phyloP scores from a whole-genome alignment of 2,888 invertebrate species.

The Antheraea assamensis region DNA sequence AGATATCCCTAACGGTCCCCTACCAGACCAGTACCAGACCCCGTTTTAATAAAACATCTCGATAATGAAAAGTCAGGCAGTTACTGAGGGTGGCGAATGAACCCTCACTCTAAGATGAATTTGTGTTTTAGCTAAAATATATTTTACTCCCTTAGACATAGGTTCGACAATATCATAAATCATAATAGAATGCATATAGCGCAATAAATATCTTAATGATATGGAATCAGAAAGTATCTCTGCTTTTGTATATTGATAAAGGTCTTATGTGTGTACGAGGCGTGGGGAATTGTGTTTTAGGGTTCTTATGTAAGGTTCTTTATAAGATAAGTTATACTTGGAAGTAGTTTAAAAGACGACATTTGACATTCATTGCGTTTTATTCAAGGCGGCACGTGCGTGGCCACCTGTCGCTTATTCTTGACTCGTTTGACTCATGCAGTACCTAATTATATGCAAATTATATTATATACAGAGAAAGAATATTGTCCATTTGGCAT shows the following conservation, averaged over 20 bases:
- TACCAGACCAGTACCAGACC: conserved; percentile 57
- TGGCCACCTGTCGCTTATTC: conserved; percentile 77
- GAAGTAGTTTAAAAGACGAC: conserved; percentile 50
- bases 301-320: conserved; percentile 45
- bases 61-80: conserved; percentile 83
- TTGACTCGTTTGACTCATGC: conserved; percentile 57
- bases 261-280: conserved; percentile 46
- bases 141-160: conserved; percentile 54
- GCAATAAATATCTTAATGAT: conserved; percentile 81
- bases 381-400: conserved; percentile 76
- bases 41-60: conserved; percentile 82
- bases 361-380: conserved; percentile 81
- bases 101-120: conserved; percentile 54
- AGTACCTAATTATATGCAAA: conserved; percentile 39
- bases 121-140: conserved; percentile 53
- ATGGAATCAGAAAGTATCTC: conserved; percentile 81
- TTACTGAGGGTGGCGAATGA: conserved; percentile 77
- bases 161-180: conserved; percentile 62
- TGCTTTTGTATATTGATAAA: conserved; percentile 42
- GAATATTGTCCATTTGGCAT: background rate
- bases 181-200: conserved; percentile 41
- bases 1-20: conserved; percentile 68
- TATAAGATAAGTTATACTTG: conserved; percentile 35
- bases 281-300: conserved; percentile 50
- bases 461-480: conserved; percentile 19